A percentile compares a stretch with the other conserved stretches of the same genome.
Evolutionary conservation across 35 echinoderm and acorn worm genomes (phyloP).

Genomic region (Diadema setosum): DNA sequence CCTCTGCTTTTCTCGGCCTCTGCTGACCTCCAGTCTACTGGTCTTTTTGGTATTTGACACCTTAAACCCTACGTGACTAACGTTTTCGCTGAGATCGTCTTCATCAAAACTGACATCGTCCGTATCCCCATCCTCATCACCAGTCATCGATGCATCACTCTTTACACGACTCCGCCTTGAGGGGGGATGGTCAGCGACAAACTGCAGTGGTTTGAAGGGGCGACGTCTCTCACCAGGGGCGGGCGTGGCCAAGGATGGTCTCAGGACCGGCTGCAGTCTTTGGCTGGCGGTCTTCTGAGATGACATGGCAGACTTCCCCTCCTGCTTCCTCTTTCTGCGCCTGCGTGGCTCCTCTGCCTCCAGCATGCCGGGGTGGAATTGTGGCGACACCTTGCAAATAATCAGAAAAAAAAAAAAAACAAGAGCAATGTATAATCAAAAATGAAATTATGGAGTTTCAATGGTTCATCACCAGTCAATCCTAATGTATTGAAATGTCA

Average conservation of each 20-base stretch:
- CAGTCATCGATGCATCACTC: not conserved
- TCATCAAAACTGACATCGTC: not conserved
- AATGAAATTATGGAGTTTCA: not conserved
- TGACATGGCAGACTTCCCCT: not conserved
- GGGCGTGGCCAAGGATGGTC: not conserved
- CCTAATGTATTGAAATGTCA: too few relatives aligned
- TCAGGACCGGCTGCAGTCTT: not conserved
- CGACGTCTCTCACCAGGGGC: not conserved
- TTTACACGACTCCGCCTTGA: not conserved
- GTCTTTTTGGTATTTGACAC: too few relatives aligned
- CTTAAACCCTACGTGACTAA: too few relatives aligned
- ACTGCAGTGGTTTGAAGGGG: not conserved
- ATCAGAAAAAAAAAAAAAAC: not conserved
- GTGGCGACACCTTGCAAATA: not conserved
- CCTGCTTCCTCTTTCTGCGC: not conserved
- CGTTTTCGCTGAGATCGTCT: too few relatives aligned
- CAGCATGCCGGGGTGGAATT: not conserved
- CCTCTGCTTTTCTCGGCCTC: too few relatives aligned
- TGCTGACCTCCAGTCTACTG: too few relatives aligned
- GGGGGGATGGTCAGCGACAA: not conserved
- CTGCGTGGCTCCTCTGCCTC: not conserved
- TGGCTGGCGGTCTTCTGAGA: not conserved
- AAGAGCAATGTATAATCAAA: not conserved
- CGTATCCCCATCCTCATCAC: not conserved
- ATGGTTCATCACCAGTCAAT: too few relatives aligned